Evolutionary conservation across 2,113 vertebrate species (phyloP), one percentile per base, ranked within the genome.

Genomic region (Rhabdomys dilectus): DNA sequence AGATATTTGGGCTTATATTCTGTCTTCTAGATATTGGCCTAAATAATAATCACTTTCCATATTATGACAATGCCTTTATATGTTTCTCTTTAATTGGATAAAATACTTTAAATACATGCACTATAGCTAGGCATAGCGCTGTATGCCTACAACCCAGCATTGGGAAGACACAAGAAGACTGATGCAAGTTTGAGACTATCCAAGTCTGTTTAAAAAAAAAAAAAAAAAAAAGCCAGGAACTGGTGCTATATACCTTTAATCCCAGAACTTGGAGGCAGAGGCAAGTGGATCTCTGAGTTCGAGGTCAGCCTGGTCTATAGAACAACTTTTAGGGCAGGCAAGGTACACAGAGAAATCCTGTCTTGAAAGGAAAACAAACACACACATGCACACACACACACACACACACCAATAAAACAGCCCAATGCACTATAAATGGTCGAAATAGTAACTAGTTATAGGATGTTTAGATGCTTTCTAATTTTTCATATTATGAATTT

Each of bases 61-160:
- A 64, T 45, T 77, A 91, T 34, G 73, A 60, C 13, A 70, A 60
- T 39, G 13, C 58, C 90, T 81, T 85, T 17, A 81, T 89, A 48
- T 64, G 86, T 51, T 93, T 93, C 15, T 77, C 3, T 93, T 95
- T 87, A 73, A 93, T 92, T 53, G 72, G 22, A 60, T 91, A 82
- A 84, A 93, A 91, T 60, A 34, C 60, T 58, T 88, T 88, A 68
- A 68, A 68, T 45, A 51, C 5, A 51, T 24, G 45, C 11, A 51
- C 39, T 66, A 48, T 24, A n/a, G 64, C 11, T 24, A 26, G 64
- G 21, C 31, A 26, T n/a, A 36, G 34, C 39, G 34, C 22, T 11
- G 4, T 3, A 72, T 39, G 62, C 36, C 36, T 56, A n/a, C 31
- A 39, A 26, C 34, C 62, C 31, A 70, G 34, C 22, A n/a, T 13